Evolutionary conservation across 2,797 vertebrate genomes (phyloP).

Genomic region (Cynodonichthys magdalenae): DNA sequence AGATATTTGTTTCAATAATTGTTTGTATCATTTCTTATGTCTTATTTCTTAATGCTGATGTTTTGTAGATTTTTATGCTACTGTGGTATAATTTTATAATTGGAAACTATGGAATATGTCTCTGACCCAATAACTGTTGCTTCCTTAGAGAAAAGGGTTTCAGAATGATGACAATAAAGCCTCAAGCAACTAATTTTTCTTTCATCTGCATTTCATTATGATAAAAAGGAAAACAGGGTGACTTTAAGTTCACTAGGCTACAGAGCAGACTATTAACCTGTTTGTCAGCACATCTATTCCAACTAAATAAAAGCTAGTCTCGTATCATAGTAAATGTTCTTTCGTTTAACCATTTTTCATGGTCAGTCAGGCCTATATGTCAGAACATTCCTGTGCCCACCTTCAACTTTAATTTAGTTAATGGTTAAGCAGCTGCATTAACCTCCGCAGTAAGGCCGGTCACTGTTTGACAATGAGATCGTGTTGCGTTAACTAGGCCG

Average conservation of each 20-base stretch:
- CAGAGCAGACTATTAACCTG: slow-evolving; percentile 6
- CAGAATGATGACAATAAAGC: slow-evolving; percentile 24
- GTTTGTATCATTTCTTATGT: background rate
- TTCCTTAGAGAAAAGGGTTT: slow-evolving; percentile 17
- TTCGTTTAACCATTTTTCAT: slow-evolving; percentile 37
- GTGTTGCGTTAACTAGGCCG: slow-evolving; percentile 69
- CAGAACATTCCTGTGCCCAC: slow-evolving; percentile 46
- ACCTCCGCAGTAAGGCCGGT: slow-evolving; percentile 64
- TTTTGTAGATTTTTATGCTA: background rate
- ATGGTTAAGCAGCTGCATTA: slow-evolving; percentile 77
- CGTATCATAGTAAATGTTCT: slow-evolving; percentile 18
- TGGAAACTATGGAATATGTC: slow-evolving; percentile 4
- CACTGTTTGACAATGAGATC: slow-evolving; percentile 76
- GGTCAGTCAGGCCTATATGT: slow-evolving; percentile 46
- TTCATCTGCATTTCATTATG: slow-evolving; percentile 48
- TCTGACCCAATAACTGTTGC: slow-evolving; percentile 12
- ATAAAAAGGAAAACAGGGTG: slow-evolving; percentile 52
- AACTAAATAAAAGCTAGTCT: slow-evolving; percentile 9
- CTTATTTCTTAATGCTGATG: background rate
- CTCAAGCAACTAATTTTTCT: slow-evolving; percentile 25
- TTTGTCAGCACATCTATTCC: slow-evolving; percentile 29
- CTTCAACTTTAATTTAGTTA: slow-evolving; percentile 76
- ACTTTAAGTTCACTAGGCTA: slow-evolving; percentile 57
- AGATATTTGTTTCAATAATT: background rate
- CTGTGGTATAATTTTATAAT: background rate